Conservation (phyloP, 2,888 invertebrate genomes). For the Neoaliturus tenellus region DNA sequence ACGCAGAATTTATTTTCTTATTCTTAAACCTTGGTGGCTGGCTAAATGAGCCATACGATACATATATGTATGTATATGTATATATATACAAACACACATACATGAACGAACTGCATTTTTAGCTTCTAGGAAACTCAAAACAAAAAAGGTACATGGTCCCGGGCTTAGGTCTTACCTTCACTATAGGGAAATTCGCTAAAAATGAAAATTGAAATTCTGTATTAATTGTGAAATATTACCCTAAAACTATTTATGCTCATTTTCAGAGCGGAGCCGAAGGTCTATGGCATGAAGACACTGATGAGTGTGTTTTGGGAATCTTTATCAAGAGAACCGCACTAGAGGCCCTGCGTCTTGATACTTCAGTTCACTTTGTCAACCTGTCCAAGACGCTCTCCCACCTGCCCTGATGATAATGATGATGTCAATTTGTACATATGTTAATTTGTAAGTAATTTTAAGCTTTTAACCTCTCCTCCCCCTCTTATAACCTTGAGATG, state of each 20-base stretch:
- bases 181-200: background rate
- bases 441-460: too few species aligned
- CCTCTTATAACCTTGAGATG: too few species aligned
- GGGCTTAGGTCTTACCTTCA: background rate
- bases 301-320: background rate
- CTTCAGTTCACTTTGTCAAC: background rate
- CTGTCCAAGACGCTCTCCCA: background rate
- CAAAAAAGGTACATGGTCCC: background rate
- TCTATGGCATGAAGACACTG: background rate
- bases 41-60: background rate
- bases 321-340: background rate
- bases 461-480: too few species aligned
- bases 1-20: too few species aligned
- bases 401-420: too few species aligned
- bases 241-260: too few species aligned
- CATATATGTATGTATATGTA: background rate
- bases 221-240: too few species aligned
- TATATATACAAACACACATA: background rate
- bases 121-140: background rate
- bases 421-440: too few species aligned
- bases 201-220: too few species aligned
- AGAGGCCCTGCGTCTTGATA: background rate
- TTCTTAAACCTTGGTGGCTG: too few species aligned
- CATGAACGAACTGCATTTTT: too few species aligned
- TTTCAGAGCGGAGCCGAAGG: slow-evolving; percentile 4